These are phyloP conservation scores for Stictocephala bisonia DNA, from an alignment of 2,888 invertebrate species.

Conservation along the genomic window DNA sequence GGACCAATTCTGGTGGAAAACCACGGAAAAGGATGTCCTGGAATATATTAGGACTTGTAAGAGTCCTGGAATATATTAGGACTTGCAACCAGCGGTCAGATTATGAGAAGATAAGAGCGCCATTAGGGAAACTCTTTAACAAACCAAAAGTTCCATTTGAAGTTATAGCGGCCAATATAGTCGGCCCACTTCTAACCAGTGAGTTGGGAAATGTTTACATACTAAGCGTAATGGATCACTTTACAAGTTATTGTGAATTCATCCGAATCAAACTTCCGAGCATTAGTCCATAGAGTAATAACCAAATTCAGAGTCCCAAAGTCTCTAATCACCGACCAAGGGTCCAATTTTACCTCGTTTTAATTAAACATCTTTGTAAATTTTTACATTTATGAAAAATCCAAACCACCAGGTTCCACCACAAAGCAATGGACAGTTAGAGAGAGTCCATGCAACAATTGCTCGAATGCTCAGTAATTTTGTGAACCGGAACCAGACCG, in stretches of 20 bases:
- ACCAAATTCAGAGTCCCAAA: constrained; percentile 62
- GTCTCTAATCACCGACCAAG: constrained; percentile 62
- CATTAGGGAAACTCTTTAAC: constrained; percentile 61
- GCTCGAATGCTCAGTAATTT: constrained; percentile 61
- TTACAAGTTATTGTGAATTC: constrained; percentile 58
- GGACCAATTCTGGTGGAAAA: constrained; percentile 59
- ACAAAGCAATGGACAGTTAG: constrained; percentile 57
- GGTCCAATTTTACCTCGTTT: constrained; percentile 57
- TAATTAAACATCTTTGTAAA: not conserved
- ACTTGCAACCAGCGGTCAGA: constrained; percentile 61
- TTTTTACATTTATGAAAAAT: constrained; percentile 5
- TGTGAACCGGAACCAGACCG: constrained; percentile 56
- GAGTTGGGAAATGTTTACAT: constrained; percentile 61
- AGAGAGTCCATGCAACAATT: constrained; percentile 61
- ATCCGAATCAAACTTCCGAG: too few relatives aligned
- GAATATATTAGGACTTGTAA: constrained; percentile 60
- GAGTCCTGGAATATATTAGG: constrained; percentile 59
- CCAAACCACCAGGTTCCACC: constrained; percentile 60
- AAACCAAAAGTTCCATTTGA: constrained; percentile 58
- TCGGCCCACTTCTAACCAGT: constrained; percentile 61
- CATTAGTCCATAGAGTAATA: constrained; percentile 60
- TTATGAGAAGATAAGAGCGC: constrained; percentile 52
- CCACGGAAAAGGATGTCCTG: constrained; percentile 61
- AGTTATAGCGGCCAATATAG: constrained; percentile 60
- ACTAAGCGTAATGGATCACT: constrained; percentile 59